A percentile compares a stretch with the other conserved stretches of the same genome.
phyloP scores from a whole-genome alignment of 92 coral and sea anemone species.

The Anthopleura xanthogrammica region DNA sequence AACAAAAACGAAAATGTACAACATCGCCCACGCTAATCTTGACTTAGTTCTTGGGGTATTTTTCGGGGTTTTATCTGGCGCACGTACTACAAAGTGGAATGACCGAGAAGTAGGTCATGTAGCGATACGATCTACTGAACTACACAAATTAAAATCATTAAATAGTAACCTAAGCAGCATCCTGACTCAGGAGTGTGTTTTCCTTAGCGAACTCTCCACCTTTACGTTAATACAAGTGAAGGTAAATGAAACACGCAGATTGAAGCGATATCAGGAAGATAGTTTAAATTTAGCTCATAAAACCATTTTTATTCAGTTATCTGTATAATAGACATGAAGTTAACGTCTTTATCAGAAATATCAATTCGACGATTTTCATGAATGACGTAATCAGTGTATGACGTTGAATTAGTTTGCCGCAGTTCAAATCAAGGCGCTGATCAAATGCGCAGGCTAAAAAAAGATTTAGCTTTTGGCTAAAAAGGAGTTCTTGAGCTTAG shows the following conservation, averaged over 20 bases:
- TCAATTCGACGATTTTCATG: not conserved
- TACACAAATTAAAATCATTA: not conserved
- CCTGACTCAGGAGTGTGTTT: not conserved
- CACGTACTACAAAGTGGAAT: not conserved
- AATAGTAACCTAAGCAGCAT: not conserved
- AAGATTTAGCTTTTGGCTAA: not conserved
- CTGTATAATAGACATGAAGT: not conserved
- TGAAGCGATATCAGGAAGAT: not conserved
- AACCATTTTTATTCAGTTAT: not conserved
- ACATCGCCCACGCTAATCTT: not conserved
- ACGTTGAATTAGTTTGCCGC: not conserved
- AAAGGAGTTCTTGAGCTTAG: not conserved
- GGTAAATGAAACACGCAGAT: not conserved
- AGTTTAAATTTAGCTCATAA: not conserved
- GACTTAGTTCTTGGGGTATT: not conserved
- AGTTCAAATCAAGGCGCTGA: not conserved
- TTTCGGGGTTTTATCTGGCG: not conserved
- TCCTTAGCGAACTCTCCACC: not conserved
- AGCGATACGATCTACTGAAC: constrained; percentile 3
- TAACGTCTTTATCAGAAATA: not conserved
- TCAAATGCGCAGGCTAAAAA: not conserved
- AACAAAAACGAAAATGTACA: not conserved
- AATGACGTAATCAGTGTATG: not conserved
- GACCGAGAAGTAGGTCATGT: constrained; percentile 2
- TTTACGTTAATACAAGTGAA: not conserved